Base-by-base conservation (phyloP, 2,797 vertebrate genomes). In the Kryptolebias ocellatus region DNA sequence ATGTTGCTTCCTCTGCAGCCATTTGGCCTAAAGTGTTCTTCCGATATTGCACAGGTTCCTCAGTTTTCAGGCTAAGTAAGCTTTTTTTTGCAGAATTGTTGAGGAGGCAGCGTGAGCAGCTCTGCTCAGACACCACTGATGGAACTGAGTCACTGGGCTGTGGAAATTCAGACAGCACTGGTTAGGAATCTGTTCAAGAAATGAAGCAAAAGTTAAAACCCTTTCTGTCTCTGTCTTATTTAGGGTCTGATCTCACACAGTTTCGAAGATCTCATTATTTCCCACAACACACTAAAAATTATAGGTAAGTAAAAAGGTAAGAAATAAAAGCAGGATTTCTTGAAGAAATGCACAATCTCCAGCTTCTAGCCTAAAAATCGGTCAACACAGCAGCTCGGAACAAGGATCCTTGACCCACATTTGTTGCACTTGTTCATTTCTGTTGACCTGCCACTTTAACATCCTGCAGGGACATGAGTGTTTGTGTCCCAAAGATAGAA, bases 401-500 rank as follows among this genome's bases (percentile, higher is more conserved):
- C 63, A 47, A 11, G 10, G 2, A 24, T 14, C 15, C 16, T 27
- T 1, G 1, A 20, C 44, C 47, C 20, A 8, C 17, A n/a, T 42
- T 49, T n/a, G 12, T 29, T 66, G 67, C 72, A 76, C 78, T 87
- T 87, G 79, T 49, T 76, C 67, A 3, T 70, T 29, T 63, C 44
- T 52, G 28, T 34, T 46, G 10, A 60, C 73, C 85, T 76, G 74
- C 68, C 64, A 52, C 57, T 70, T 59, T 34, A 62, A 73, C 64
- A 16, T 9, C 14, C 50, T 60, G 63, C 54, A 31, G 71, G 56
- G 50, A 61, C 58, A 18, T 27, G 45, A 70, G 55, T 60, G 64
- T 76, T 68, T 29, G 61, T 44, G 20, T 49, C 66, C 83, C 50
- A 4, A 87, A 90, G 81, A 92, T 94, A 93, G 92, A 89, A 91